Evolutionary conservation across 2,888 invertebrate species (phyloP).

Genomic region (Gryllus longicercus): DNA sequence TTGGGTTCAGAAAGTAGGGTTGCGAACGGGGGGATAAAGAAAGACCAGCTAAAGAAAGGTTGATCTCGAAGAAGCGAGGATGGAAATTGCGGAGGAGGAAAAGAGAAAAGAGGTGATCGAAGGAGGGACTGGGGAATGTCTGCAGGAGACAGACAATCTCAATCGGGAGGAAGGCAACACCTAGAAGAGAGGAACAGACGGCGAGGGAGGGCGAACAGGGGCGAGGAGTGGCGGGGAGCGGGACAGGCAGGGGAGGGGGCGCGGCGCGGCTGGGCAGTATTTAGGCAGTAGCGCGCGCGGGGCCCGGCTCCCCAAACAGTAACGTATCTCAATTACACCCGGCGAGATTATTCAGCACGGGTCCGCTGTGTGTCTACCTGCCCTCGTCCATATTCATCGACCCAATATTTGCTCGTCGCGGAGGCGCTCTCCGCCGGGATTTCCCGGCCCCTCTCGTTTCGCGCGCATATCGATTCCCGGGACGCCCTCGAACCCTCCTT

Average conservation of each 20-base stretch:
- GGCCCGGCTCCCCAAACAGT: background rate
- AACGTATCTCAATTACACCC: conserved; percentile 8
- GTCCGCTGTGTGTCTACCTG: conserved; percentile 1
- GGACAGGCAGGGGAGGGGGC: background rate
- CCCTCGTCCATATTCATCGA: conserved; percentile 11
- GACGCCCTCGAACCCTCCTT: background rate
- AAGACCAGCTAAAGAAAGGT: too few relatives aligned
- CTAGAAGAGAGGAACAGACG: background rate
- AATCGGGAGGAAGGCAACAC: background rate
- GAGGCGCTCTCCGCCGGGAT: background rate
- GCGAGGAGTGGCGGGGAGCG: background rate
- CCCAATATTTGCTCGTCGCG: conserved; percentile 2
- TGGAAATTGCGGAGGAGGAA: too few relatives aligned
- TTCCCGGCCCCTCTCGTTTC: background rate
- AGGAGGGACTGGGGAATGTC: too few relatives aligned
- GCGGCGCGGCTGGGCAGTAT: background rate
- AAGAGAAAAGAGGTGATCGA: too few relatives aligned
- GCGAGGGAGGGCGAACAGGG: background rate
- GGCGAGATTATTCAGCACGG: background rate
- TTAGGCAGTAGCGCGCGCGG: background rate
- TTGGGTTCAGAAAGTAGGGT: too few relatives aligned
- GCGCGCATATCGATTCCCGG: background rate
- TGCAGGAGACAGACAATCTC: too few relatives aligned
- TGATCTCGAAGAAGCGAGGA: too few relatives aligned
- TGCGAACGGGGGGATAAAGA: too few relatives aligned